Percentiles rank a stretch among this genome's conserved stretches.
phyloP scores from a whole-genome alignment of 1,140 invertebrate genomes.

The Aphaenogaster floridana region DNA sequence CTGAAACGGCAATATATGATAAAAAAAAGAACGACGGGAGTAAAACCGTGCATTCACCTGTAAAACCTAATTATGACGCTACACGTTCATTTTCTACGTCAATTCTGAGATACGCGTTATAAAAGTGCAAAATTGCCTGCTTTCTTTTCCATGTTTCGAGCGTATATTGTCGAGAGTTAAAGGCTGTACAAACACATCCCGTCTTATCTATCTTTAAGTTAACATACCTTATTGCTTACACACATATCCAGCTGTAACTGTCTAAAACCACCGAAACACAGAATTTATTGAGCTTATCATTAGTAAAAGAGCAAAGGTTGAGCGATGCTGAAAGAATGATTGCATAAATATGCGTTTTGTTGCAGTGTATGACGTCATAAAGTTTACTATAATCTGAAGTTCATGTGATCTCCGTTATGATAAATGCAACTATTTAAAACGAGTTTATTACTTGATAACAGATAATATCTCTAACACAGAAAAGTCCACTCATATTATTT shows the following conservation, averaged over 20 bases:
- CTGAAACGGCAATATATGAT: background rate
- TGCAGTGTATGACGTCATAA: background rate
- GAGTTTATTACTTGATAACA: background rate
- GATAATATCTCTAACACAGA: background rate
- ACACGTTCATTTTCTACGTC: background rate
- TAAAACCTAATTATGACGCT: background rate
- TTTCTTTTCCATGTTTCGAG: background rate
- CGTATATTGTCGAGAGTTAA: background rate
- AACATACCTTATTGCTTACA: background rate
- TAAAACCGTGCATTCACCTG: background rate
- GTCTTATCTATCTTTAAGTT: conserved; percentile 20
- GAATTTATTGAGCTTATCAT: conserved; percentile 14
- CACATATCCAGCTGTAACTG: background rate
- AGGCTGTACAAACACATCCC: background rate
- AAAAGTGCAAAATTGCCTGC: background rate
- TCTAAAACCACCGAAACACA: background rate
- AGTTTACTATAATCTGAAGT: background rate
- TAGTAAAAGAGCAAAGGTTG: background rate
- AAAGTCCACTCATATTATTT: background rate
- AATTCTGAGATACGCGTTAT: background rate
- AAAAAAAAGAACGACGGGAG: background rate
- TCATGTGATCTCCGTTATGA: background rate
- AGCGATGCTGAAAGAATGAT: background rate
- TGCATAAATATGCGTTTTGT: background rate
- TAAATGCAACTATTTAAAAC: background rate